Evolutionary conservation across 2,888 invertebrate genomes (phyloP).

Genomic region (Calameuta idolon): DNA sequence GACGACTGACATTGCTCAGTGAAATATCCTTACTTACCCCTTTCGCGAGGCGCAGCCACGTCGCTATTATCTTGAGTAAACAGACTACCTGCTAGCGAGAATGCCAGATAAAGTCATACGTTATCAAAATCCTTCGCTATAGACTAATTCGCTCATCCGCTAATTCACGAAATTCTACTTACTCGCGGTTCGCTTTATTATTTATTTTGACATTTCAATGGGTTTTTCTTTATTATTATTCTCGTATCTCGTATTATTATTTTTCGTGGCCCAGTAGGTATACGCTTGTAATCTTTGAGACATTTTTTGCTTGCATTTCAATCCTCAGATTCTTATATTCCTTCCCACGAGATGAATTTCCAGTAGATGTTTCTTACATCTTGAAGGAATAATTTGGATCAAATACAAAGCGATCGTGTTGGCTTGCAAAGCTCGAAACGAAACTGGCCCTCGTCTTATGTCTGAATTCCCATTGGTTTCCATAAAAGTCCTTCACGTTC

Average conservation of each 20-base stretch:
- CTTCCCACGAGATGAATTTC: neutral
- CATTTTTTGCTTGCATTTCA: neutral
- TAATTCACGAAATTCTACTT: neutral
- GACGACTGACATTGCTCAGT: constrained; percentile 38
- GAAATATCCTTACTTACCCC: constrained; percentile 40
- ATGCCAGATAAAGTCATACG: constrained; percentile 61
- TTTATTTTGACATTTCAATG: neutral
- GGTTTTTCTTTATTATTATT: neutral
- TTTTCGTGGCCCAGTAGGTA: neutral
- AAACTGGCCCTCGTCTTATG: neutral
- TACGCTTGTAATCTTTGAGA: neutral
- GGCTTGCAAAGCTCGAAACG: neutral
- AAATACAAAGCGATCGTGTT: neutral
- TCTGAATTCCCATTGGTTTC: neutral
- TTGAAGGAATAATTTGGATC: neutral
- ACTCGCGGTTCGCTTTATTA: neutral
- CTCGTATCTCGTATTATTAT: neutral
- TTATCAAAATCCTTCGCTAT: constrained; percentile 58
- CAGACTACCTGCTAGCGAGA: constrained; percentile 59
- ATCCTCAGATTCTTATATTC: neutral
- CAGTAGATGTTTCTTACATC: neutral
- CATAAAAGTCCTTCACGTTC: neutral
- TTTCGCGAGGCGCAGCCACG: constrained; percentile 28
- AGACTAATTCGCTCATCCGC: constrained; percentile 23
- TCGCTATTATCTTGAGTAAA: constrained; percentile 63